Percentiles rank a stretch among this genome's conserved stretches.
Evolutionary conservation across 1,140 invertebrate species (phyloP).

Genomic region (Nasonia longicornis): DNA sequence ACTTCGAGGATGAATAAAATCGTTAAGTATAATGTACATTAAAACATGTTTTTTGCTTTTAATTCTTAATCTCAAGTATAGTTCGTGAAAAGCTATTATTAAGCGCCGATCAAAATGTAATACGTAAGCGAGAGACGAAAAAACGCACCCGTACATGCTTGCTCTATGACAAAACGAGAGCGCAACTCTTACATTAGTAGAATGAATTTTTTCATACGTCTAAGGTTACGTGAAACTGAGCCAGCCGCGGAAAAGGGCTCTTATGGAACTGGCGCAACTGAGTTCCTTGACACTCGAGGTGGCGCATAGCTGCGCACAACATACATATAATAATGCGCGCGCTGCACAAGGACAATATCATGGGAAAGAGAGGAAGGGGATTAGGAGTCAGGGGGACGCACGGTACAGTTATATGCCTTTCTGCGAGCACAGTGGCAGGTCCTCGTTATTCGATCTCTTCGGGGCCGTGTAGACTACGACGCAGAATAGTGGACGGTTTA

Average conservation of each 20-base stretch:
- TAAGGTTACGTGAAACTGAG: conserved; percentile 14
- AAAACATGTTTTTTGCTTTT: no score
- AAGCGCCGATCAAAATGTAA: background rate
- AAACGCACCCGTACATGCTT: background rate
- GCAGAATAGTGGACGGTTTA: no score
- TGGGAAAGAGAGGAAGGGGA: background rate
- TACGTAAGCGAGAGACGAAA: background rate
- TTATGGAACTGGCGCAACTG: background rate
- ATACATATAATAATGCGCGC: background rate
- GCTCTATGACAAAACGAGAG: background rate
- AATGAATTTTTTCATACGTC: conserved; percentile 10
- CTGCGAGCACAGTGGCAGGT: background rate
- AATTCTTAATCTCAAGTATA: no score
- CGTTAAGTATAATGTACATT: no score
- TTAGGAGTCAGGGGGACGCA: background rate
- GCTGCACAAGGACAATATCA: background rate
- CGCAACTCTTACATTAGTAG: background rate
- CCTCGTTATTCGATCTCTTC: background rate
- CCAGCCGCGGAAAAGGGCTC: background rate
- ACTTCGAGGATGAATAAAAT: background rate
- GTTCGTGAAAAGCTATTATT: no score
- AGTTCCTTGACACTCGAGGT: conserved; percentile 24
- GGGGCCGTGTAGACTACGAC: background rate
- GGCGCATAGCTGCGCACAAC: background rate
- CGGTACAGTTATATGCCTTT: background rate